These are phyloP conservation scores for Labeo catla DNA, from an alignment of 2,113 vertebrate genomes.

Conservation along the genomic window DNA sequence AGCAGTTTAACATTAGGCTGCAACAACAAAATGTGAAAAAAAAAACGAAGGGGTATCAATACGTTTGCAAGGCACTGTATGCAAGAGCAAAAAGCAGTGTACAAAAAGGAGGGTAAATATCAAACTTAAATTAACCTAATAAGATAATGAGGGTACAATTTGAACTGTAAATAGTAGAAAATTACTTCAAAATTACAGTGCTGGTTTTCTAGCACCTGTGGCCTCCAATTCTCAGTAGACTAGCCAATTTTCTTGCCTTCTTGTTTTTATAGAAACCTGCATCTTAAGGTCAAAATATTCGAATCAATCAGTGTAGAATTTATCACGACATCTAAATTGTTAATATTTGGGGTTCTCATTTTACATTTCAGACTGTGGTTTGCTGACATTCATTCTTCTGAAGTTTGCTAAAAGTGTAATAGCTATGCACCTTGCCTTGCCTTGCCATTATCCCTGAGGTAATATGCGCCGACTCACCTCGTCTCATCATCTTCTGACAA, in stretches of 20 bases:
- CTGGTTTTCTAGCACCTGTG: constrained; percentile 9
- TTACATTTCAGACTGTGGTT: background rate
- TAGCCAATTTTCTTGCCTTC: background rate
- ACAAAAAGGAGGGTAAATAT: background rate
- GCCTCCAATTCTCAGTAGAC: constrained; percentile 9
- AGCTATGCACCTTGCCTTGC: background rate
- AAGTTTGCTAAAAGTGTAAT: constrained; percentile 8
- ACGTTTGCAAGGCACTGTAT: too few relatives aligned
- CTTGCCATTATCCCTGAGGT: constrained; percentile 20
- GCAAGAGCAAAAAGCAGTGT: background rate
- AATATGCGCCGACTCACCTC: background rate
- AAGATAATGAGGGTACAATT: constrained; percentile 34
- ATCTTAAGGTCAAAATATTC: background rate
- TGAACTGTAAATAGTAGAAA: constrained; percentile 29
- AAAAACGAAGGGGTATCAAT: too few relatives aligned
- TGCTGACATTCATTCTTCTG: background rate
- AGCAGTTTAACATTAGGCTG: too few relatives aligned
- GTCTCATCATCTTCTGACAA: constrained; percentile 21
- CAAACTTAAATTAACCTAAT: background rate
- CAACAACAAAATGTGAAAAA: too few relatives aligned
- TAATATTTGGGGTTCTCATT: background rate
- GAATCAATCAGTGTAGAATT: background rate
- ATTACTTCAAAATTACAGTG: constrained; percentile 41
- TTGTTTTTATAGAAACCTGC: background rate
- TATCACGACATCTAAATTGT: background rate